phyloP scores from a whole-genome alignment of 2,113 vertebrate genomes.

The Myodes glareolus region DNA sequence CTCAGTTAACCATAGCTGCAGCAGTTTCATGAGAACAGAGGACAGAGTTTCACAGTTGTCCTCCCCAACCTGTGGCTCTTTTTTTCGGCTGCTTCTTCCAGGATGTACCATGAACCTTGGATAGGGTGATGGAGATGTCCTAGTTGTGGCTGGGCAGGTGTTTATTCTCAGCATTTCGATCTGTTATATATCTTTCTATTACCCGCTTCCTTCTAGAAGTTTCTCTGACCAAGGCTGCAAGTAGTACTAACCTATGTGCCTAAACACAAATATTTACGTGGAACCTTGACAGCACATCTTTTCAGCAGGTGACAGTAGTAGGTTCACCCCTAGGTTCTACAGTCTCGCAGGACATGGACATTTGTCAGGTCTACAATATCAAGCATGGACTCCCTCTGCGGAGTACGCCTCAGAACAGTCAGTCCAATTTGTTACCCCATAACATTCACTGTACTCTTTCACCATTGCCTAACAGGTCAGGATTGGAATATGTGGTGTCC shows the following conservation, averaged over 20 bases:
- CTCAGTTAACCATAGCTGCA: too few relatives aligned
- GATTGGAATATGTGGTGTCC: neutral
- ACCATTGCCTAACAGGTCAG: neutral
- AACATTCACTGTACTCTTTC: too few relatives aligned
- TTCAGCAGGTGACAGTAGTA: neutral
- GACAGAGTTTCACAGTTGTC: neutral
- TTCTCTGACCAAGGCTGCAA: neutral
- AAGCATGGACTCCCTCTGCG: too few relatives aligned
- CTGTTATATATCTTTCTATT: neutral
- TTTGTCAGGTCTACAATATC: neutral
- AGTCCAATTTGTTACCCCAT: neutral
- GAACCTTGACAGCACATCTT: neutral
- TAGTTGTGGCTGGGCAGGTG: too few relatives aligned
- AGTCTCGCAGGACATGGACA: neutral
- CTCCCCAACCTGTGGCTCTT: neutral
- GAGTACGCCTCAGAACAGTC: neutral
- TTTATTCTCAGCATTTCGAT: neutral
- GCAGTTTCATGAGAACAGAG: neutral
- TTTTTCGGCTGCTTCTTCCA: neutral
- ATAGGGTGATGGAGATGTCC: neutral
- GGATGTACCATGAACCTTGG: too few relatives aligned
- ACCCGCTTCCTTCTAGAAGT: neutral
- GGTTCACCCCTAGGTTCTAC: neutral
- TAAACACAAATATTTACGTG: neutral
- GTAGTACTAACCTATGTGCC: neutral